Evolutionary conservation across 2,113 vertebrate genomes (phyloP), one percentile per base, ranked within the genome.

Genomic region (Silurus asotus): DNA sequence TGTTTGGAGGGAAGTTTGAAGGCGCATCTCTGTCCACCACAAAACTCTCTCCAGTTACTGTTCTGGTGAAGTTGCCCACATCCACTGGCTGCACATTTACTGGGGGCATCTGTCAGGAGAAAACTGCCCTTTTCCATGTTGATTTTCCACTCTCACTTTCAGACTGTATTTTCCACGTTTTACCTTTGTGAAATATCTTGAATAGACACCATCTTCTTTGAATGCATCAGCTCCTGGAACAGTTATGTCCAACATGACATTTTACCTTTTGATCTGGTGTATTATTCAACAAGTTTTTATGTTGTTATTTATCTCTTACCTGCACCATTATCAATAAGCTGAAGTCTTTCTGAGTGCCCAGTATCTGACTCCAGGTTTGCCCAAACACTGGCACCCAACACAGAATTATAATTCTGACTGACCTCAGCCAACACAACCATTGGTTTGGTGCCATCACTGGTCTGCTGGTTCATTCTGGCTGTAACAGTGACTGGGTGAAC

Each of bases 181-280:
- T 37, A 95, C 89, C 58, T 89, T 82, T 85, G 92, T 92, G 82
- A 95, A 93, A 88, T 94, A 94, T 81, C 88, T 93, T 3, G 94
- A 94, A 90, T 95, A 95, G 83, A 94, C 86, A 1, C 94, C 93
- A 88, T 95, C 93, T 84, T 92, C 78, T 91, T 91, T 92, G 23
- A 90, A 83, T 85, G 85, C 23, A 89, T 95, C 94, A 82, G 94
- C 94, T 90, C 92, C 93, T 94, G 88, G 15, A 59, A 55, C 87
- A 82, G 76, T 89, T 6, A 64, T 2, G n/a, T 7, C 37, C 20
- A 19, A n/a, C 8, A 20, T 25, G 3, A 75, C 15, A 15, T 45
- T 6, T 61, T 81, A 37, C 1, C 4, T 9, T 67, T 67, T 9
- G 23, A 25, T 28, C 15, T 55, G 17, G 23, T 20, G 0, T 53